Percentiles rank a stretch among this genome's conserved stretches.
phyloP scores from a whole-genome alignment of 2,113 vertebrate species.

The Carettochelys insculpta region DNA sequence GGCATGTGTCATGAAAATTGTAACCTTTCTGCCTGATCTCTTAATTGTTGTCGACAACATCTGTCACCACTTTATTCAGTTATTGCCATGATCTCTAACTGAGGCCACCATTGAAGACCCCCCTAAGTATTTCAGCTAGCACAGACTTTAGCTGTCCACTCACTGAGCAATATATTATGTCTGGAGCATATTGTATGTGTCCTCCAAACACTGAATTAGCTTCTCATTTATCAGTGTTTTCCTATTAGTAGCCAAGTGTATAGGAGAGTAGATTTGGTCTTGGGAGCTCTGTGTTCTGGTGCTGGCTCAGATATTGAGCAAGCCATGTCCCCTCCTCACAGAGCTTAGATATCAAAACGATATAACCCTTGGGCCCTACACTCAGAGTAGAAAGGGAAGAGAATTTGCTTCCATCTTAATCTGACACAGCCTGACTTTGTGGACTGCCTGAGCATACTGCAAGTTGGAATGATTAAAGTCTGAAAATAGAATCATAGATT shows the following conservation, averaged over 20 bases:
- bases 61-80: conserved; percentile 13
- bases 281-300: not conserved
- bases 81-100: not conserved
- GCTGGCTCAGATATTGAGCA: not conserved
- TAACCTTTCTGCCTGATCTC: conserved; percentile 39
- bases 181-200: conserved; percentile 10
- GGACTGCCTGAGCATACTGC: not conserved
- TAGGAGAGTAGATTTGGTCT: not conserved
- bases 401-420: not conserved
- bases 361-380: not conserved
- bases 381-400: not conserved
- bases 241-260: too few relatives aligned
- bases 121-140: conserved; percentile 47
- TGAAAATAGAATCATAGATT: not conserved
- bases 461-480: too few relatives aligned
- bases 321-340: not conserved
- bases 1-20: not conserved
- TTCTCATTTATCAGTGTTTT: not conserved
- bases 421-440: not conserved
- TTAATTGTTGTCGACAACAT: not conserved
- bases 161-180: conserved; percentile 13
- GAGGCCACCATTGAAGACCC: conserved; percentile 1
- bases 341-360: not conserved
- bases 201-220: conserved; percentile 21
- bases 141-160: not conserved